Evolutionary conservation across 1,140 invertebrate species (phyloP), one percentile per base, ranked within the genome.

Genomic region (Drosophila yakuba): DNA sequence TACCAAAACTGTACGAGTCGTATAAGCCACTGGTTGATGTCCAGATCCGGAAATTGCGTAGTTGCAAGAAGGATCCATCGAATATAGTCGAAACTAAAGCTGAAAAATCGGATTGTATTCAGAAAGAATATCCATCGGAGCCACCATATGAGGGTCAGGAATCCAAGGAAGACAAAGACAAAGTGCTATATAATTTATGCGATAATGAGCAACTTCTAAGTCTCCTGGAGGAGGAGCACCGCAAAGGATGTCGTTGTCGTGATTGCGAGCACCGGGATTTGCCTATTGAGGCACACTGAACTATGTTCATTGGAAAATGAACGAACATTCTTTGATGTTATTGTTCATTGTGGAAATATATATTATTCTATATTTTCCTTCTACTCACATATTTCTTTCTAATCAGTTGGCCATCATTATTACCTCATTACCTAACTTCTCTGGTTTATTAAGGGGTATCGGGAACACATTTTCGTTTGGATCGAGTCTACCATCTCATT

Each of bases 1-100:
- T 86, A 47, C 82, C 82, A 20, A 88, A 86, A 23, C 15, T 88
- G 0, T 88, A 86, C 41, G 71, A 66, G 15, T 69, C 51, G 55
- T 67, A 88, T 25, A 68, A 76, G 48, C 17, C 56, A 1, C 4
- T 57, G 0, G 51, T 86, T 7, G 56, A 86, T 14, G 38, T 12
- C 25, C 75, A 75, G 11, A 38, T 85, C 17, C 10, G 44, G 6
- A 67, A 75, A 39, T 20, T 48, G 2, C 36, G 20, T 8, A 44
- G 17, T 2, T 8, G 14, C 23, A 12, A 3, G 3, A 39, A 17
- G 5, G 39, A 20, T 38, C 32, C 1, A 15, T 12, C 28, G 10
- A n/a, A 32, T 7, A 7, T 10, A 32, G 28, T 32, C 7, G 28
- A 52, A 28, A 1, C n/a, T 43, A 11, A 36, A 3, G n/a, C 4